These are phyloP conservation scores for Pygoscelis adeliae DNA, from an alignment of 2,113 vertebrate genomes.

Conservation along the genomic window DNA sequence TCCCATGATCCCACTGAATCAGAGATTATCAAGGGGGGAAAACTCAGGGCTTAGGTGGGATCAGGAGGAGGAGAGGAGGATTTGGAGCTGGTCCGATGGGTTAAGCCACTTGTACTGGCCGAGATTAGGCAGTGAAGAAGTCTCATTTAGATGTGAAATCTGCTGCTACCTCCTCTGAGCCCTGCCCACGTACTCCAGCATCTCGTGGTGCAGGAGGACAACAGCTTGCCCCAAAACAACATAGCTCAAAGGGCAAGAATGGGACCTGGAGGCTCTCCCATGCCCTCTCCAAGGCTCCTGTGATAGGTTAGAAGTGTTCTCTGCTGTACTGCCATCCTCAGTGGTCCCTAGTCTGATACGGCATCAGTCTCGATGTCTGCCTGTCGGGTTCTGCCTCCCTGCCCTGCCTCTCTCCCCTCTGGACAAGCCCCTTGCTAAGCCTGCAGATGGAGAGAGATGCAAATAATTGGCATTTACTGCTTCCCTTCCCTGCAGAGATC, in stretches of 20 bases:
- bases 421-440: not conserved
- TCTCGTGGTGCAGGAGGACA: rapidly evolving
- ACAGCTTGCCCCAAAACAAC: not conserved
- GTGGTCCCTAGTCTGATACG: not conserved
- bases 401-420: not conserved
- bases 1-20: slow-evolving; percentile 7
- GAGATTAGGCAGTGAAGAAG: slow-evolving; percentile 22
- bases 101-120: slow-evolving; percentile 46
- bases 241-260: not conserved
- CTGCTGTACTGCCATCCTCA: not conserved
- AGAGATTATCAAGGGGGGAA: slow-evolving; percentile 12
- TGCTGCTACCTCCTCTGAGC: not conserved
- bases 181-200: not conserved
- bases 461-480: not conserved
- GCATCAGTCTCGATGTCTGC: not conserved
- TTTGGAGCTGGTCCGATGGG: slow-evolving; percentile 42
- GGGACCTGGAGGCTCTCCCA: not conserved
- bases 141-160: slow-evolving; percentile 11
- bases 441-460: not conserved
- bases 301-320: not conserved
- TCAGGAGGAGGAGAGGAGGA: slow-evolving; percentile 34
- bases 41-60: slow-evolving; percentile 13
- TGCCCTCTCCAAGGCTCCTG: not conserved
- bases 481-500: not conserved
- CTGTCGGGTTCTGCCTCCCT: not conserved